Evolutionary conservation across 1,140 invertebrate genomes (phyloP), one percentile per base, ranked within the genome.

Genomic region (Drosophila elegans): DNA sequence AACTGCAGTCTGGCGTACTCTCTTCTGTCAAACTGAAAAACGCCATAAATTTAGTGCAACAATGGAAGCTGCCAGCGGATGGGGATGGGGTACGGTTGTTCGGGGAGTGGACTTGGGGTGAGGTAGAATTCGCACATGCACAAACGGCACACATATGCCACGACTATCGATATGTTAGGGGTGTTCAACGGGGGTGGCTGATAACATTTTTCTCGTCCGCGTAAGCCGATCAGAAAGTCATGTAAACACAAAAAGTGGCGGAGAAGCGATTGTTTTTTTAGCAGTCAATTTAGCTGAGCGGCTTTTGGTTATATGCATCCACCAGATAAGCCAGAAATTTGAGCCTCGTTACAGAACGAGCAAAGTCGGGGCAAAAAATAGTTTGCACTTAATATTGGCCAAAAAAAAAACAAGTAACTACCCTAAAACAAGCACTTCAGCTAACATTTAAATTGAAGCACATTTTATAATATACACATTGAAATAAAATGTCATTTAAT

Each of bases 11-110:
- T 13, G 39, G 57, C 64, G 53, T 16, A 34, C 46, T 51, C 25
- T 74, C 45, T 55, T 41, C 67, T 85, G 80, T 90, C 86, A 90
- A 88, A 74, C 62, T 91, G 88, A 88, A 81, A 91, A 91, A 84
- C 78, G 88, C 88, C 83, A 91, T 91, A 91, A 91, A 91, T 91
- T 91, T 71, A 56, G 49, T 13, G 25, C 48, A 53, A 77, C 78
- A 74, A 71, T 62, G 54, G 62, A 67, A 49, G 51, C 71, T 78
- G 61, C 49, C 77, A 66, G 57, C 57, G 64, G 59, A 78, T 39
- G 62, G 32, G 27, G 57, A 69, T 69, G 63, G 66, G 49, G 73
- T 67, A 57, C n/a, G 51, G 57, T 48, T 67, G 57, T 61, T 25
- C 16, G 48, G 73, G 39, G 27, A 64, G 41, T 39, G 55, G 74